These are phyloP conservation scores for Gobiocypris rarus DNA, from an alignment of 2,113 vertebrate species.

Conservation along the genomic window DNA sequence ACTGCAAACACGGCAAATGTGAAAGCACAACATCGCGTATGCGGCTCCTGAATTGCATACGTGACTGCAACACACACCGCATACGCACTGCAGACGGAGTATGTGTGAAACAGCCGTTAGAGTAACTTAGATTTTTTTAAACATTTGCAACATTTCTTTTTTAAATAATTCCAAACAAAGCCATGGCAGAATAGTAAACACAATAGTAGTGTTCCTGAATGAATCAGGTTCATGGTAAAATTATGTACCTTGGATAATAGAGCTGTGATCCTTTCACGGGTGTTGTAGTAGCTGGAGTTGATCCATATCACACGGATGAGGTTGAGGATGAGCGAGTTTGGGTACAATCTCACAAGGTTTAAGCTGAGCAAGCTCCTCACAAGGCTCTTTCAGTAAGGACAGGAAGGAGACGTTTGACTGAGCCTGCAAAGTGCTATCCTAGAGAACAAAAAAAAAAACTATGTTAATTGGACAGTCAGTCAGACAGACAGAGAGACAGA, in stretches of 20 bases:
- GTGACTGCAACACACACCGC: too few species aligned
- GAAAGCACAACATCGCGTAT: too few species aligned
- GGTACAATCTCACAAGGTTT: slow-evolving; percentile 72
- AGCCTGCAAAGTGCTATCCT: slow-evolving; percentile 83
- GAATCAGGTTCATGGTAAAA: neutral
- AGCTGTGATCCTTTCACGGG: slow-evolving; percentile 73
- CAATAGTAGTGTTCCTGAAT: neutral
- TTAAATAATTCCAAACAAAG: too few species aligned
- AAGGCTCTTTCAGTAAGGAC: slow-evolving; percentile 80
- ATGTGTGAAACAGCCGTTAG: too few species aligned
- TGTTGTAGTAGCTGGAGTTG: slow-evolving; percentile 83
- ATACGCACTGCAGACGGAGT: too few species aligned
- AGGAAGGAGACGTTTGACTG: slow-evolving; percentile 84
- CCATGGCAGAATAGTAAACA: neutral
- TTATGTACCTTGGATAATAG: slow-evolving; percentile 82
- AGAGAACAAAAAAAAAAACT: slow-evolving; percentile 20
- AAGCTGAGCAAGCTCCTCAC: slow-evolving; percentile 78
- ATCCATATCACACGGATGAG: slow-evolving; percentile 85
- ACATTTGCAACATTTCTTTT: too few species aligned
- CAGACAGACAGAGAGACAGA: neutral
- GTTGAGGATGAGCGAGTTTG: slow-evolving; percentile 78
- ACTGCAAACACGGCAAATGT: too few species aligned
- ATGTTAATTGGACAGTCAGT: neutral
- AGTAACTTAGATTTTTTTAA: too few species aligned
- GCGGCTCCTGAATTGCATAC: too few species aligned